Evolutionary conservation across 2,888 invertebrate species (phyloP), one percentile per base, ranked within the genome.

Genomic region (Eristalinus sepulchralis): DNA sequence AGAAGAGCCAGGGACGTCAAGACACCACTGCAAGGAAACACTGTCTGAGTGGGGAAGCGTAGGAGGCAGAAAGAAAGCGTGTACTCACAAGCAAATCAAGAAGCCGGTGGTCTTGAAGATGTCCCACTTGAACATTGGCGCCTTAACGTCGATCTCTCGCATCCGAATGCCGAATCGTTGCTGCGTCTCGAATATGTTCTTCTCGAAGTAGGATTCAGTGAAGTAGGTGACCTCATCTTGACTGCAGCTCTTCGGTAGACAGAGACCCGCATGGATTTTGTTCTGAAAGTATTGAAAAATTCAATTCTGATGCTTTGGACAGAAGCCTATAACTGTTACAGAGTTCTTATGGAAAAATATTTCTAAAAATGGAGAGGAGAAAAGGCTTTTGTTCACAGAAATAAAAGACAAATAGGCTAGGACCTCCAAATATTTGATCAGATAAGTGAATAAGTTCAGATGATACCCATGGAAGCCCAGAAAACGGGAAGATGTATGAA

Each of bases 221-320:
- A 89, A 90, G 1, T 85, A 83, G 3, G 84, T 73, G 57, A 92
- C 89, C 60, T 93, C 91, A 22, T 89, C 84, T n/a, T 89, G 88
- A 0, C 90, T 87, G 72, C 93, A 93, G 0, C 92, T 91, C 2
- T 90, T 89, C 0, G 94, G 94, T 22, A 93, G 88, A 88, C 93
- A 94, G 2, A 94, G 89, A 9, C 94, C 94, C 17, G 93, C 89
- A 13, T 92, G 91, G n/a, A 94, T 90, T 53, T 89, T 88, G 64
- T 89, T 72, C 85, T 85, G 39, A 47, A 75, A 80, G 47, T 1
- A 20, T 0, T 17, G 64, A 66, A 22, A 36, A 10, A 8, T n/a
- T 1, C 2, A n/a, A 47, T 20, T 53, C 27, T 63, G 62, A 27
- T 11, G 22, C 17, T 17, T 1, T 22, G 5, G 27, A 27, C n/a